Evolutionary conservation across 2,888 invertebrate genomes (phyloP), one percentile per base, ranked within the genome.

Genomic region (Drosophila buzzatii): DNA sequence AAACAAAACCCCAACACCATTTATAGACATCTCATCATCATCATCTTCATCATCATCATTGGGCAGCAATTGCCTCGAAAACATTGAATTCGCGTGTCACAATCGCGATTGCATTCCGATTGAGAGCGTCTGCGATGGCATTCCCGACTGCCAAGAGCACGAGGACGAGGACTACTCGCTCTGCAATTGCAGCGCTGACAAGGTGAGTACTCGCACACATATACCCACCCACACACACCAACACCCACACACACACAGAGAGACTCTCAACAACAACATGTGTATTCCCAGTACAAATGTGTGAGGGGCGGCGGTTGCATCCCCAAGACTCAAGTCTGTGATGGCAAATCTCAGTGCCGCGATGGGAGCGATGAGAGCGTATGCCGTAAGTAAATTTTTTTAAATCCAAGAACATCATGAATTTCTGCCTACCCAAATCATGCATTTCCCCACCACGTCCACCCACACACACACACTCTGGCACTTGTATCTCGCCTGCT

Each of bases 111-210:
- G 97, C 84, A 96, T 97, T 67, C 96, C 96, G 51, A 94, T 94
- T 83, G 95, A 96, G 20, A 97, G 96, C 95, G 95, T 95, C 45
- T 98, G 98, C 93, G 97, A 98, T 92, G 96, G 96, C 10, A 96
- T 96, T 81, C 92, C 94, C n/a, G 98, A 98, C 92, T 98, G 98
- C 85, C 92, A 93, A 0, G 95, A 95, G 73, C 95, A 95, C 1
- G 96, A 96, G 35, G 98, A 98, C 90, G 98, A 97, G 92, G 90
- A 86, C 59, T 94, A 94, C 70, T 70, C 76, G 65, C 73, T 91
- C 3, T 92, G 92, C 85, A 84, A 89, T 64, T 93, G 93, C 79
- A 83, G 83, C 71, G 81, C 77, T 58, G 90, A 92, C 59, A 92
- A 93, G 93, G 93, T 93, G 91, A 92, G 93, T 91, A 70, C 35